Conservation (phyloP, 2,113 vertebrate species). For the Nycticebus coucang region DNA sequence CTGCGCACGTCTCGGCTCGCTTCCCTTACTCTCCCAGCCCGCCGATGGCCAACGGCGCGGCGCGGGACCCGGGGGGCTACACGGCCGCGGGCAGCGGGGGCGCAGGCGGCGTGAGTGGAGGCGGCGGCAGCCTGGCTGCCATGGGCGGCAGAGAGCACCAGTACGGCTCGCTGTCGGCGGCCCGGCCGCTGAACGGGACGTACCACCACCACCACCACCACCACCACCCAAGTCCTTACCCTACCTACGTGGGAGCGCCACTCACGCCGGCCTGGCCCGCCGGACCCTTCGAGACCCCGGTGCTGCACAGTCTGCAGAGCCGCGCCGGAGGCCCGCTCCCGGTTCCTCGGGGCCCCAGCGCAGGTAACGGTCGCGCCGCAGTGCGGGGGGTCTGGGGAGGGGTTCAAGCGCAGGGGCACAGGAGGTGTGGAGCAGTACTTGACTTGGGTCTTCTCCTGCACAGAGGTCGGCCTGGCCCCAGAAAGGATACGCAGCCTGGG, state of each 20-base stretch:
- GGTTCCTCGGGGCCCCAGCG: constrained; percentile 90
- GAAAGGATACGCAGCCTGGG: background rate
- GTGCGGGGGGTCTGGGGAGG: too few species aligned
- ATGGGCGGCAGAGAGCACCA: constrained; percentile 91
- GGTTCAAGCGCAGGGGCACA: rapidly evolving
- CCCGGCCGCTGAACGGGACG: constrained; percentile 92
- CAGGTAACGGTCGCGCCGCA: constrained; percentile 86
- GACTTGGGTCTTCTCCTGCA: background rate
- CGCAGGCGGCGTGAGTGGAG: constrained; percentile 82
- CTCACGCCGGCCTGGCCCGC: constrained; percentile 93
- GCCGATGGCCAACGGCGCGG: constrained; percentile 91
- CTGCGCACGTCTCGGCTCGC: constrained; percentile 90
- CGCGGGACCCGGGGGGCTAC: constrained; percentile 86
- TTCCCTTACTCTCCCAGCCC: constrained; percentile 95
- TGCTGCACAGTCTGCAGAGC: constrained; percentile 95
- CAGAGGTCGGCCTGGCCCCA: background rate
- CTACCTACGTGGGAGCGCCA: constrained; percentile 93
- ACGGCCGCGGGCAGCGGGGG: constrained; percentile 83
- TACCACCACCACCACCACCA: constrained; percentile 92
- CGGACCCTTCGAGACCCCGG: constrained; percentile 94
- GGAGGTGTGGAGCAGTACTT: background rate
- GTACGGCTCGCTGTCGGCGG: constrained; percentile 91
- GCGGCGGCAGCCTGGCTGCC: constrained; percentile 87
- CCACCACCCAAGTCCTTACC: constrained; percentile 91
- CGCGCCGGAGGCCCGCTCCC: constrained; percentile 90